Evolutionary conservation across 2,888 invertebrate species (phyloP).

Genomic region (Lydus trimaculatus): DNA sequence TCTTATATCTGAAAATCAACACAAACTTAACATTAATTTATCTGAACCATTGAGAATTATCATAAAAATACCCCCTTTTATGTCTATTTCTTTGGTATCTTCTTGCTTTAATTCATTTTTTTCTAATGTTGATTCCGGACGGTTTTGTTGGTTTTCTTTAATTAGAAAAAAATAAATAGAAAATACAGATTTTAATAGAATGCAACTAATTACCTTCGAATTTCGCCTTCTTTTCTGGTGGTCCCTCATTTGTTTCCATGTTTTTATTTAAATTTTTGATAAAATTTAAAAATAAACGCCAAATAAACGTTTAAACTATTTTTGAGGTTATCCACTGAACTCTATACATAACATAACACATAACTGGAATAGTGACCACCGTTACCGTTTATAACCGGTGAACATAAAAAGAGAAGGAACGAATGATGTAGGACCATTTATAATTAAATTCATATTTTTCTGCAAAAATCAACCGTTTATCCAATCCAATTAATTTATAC

Average conservation of each 20-base stretch:
- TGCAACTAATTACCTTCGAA: neutral
- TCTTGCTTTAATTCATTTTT: neutral
- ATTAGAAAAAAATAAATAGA: neutral
- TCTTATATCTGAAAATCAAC: constrained; percentile 11
- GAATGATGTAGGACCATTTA: too few species aligned
- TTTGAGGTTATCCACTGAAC: too few species aligned
- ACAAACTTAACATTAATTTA: neutral
- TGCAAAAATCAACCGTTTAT: too few species aligned
- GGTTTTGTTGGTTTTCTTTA: neutral
- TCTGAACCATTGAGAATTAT: neutral
- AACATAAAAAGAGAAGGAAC: too few species aligned
- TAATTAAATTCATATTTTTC: too few species aligned
- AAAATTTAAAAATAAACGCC: too few species aligned
- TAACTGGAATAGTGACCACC: too few species aligned
- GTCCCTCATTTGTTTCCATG: constrained; percentile 5
- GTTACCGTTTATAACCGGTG: too few species aligned
- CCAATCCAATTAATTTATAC: too few species aligned
- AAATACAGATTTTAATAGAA: too few species aligned
- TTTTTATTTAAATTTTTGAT: neutral
- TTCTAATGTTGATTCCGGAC: neutral
- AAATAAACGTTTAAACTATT: too few species aligned
- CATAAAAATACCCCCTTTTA: neutral
- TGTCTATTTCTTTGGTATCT: neutral
- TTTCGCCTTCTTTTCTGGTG: neutral
- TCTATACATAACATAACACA: too few species aligned